Evolutionary conservation across 2,797 vertebrate genomes (phyloP).

Genomic region (Bryconaethiops microstoma): DNA sequence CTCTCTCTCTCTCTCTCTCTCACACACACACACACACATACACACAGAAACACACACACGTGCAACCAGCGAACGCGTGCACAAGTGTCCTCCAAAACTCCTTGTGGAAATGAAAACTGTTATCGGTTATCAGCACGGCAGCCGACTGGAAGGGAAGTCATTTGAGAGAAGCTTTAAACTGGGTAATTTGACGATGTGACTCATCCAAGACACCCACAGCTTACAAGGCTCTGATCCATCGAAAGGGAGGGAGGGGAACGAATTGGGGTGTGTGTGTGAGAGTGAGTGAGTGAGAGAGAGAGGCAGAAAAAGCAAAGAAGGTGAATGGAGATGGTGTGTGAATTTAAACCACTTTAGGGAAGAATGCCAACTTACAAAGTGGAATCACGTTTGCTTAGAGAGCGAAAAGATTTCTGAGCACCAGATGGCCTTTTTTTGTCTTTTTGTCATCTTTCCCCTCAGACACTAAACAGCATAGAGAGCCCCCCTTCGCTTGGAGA

Average conservation of each 20-base stretch:
- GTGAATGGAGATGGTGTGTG: conserved; percentile 49
- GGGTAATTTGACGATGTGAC: conserved; percentile 82
- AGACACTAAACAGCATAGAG: conserved; percentile 2
- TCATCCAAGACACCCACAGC: conserved; percentile 82
- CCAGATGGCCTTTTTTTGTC: conserved; percentile 16
- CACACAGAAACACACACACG: conserved; percentile 53
- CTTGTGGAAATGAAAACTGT: conserved; percentile 79
- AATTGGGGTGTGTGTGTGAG: conserved; percentile 41
- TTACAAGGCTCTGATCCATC: conserved; percentile 76
- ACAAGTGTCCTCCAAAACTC: conserved; percentile 78
- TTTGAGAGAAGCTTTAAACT: conserved; percentile 81
- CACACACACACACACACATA: too few relatives aligned
- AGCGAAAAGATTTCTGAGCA: conserved; percentile 33
- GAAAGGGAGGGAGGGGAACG: conserved; percentile 67
- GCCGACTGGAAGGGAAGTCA: conserved; percentile 79
- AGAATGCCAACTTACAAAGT: conserved; percentile 44
- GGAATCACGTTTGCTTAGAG: conserved; percentile 46
- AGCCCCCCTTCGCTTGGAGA: neutral
- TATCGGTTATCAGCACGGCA: conserved; percentile 80
- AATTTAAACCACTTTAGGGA: conserved; percentile 35
- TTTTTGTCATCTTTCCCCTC: neutral
- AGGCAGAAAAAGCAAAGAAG: conserved; percentile 40
- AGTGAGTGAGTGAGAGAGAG: neutral
- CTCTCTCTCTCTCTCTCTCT: too few relatives aligned
- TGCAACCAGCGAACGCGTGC: conserved; percentile 45